phyloP scores from a whole-genome alignment of 2,888 invertebrate genomes.

The Nephrotoma appendiculata region DNA sequence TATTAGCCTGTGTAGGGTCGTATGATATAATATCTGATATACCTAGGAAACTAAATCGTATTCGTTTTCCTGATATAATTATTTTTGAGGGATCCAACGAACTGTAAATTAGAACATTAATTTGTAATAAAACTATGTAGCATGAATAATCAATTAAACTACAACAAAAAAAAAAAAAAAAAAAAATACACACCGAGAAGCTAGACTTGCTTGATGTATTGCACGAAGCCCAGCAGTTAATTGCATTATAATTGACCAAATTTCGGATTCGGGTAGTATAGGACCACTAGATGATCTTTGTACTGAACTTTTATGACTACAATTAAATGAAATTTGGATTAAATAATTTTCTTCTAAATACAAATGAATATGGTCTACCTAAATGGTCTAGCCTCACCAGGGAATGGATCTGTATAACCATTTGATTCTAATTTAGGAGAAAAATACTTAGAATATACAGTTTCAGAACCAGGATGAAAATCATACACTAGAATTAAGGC shows the following conservation, averaged over 20 bases:
- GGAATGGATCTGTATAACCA: conserved; percentile 64
- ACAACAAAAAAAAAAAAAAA: too few species aligned
- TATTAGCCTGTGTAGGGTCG: conserved; percentile 53
- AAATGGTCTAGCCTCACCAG: conserved; percentile 52
- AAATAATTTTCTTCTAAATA: background rate
- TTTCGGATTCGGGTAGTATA: conserved; percentile 73
- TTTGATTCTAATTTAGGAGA: conserved; percentile 42
- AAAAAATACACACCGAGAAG: conserved; percentile 38
- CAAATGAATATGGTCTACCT: conserved; percentile 19
- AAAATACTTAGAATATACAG: conserved; percentile 75
- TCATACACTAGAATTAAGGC: conserved; percentile 94
- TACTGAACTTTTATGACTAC: conserved; percentile 32
- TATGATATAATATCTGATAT: conserved; percentile 68
- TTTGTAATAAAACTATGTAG: background rate
- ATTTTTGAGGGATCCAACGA: conserved; percentile 88
- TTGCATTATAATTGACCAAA: conserved; percentile 95
- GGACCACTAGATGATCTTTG: conserved; percentile 46
- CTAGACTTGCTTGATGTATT: conserved; percentile 60
- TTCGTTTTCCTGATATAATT: conserved; percentile 60
- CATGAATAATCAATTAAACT: background rate
- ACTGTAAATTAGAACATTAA: conserved; percentile 30
- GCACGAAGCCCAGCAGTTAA: conserved; percentile 83
- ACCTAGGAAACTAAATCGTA: conserved; percentile 67
- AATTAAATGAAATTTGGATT: background rate
- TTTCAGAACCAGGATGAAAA: conserved; percentile 83